Evolutionary conservation across 2,888 invertebrate species (phyloP).

Genomic region (Caenorhabditis macrosperma): DNA sequence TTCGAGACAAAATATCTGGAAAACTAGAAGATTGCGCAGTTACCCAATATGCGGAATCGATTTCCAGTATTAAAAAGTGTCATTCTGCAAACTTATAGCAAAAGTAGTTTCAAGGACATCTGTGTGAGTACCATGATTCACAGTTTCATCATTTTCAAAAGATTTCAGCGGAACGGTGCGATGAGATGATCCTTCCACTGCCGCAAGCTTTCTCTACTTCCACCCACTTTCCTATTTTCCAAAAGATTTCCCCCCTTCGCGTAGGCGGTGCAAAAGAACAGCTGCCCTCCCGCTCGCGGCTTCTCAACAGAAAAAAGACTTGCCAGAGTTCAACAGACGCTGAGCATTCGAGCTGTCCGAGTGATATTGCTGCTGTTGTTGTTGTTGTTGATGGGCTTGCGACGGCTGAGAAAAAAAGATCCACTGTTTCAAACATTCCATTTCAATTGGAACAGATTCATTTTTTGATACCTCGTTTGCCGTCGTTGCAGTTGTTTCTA

Average conservation of each 20-base stretch:
- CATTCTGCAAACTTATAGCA: no score
- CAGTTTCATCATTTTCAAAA: no score
- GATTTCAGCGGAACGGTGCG: no score
- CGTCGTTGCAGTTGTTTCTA: no score
- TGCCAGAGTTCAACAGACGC: constrained; percentile 61
- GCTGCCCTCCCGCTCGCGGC: constrained; percentile 12
- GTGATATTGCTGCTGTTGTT: constrained; percentile 38
- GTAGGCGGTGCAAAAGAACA: constrained; percentile 34
- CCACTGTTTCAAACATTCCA: not conserved
- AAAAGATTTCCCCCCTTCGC: not conserved
- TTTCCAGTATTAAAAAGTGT: no score
- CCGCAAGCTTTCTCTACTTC: not conserved
- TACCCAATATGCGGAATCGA: no score
- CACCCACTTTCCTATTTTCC: not conserved
- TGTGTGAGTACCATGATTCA: no score
- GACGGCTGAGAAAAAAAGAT: constrained; percentile 32
- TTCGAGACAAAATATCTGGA: no score
- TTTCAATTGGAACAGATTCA: no score
- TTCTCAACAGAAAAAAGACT: no score
- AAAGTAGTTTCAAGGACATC: no score
- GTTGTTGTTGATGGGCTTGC: constrained; percentile 50
- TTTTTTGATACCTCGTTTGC: not conserved
- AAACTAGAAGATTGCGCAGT: no score
- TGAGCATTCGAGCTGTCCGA: constrained; percentile 56
- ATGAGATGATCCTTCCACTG: not conserved